These are phyloP conservation scores for Temnothorax unifasciatus DNA, from an alignment of 2,888 invertebrate genomes.

Conservation along the genomic window DNA sequence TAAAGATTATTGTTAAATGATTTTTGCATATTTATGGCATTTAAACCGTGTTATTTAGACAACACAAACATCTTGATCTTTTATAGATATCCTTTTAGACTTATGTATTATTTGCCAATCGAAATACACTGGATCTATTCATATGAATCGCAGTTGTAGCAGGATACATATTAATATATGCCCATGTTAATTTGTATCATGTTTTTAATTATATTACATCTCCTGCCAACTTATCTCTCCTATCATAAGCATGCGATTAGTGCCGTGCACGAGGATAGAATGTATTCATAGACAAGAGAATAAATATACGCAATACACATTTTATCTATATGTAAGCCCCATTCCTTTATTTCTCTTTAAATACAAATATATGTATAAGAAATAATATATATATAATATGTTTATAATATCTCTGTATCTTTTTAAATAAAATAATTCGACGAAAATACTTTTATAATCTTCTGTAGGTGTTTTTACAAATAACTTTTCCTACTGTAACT, in stretches of 20 bases:
- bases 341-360: constrained; percentile 13
- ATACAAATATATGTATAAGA: constrained; percentile 18
- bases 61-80: neutral
- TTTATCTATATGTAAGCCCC: constrained; percentile 39
- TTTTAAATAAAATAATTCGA: constrained; percentile 37
- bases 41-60: constrained; percentile 1
- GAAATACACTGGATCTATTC: neutral
- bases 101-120: constrained; percentile 31
- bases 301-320: constrained; percentile 47
- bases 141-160: neutral
- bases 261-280: constrained; percentile 23
- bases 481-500: neutral
- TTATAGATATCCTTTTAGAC: constrained; percentile 2
- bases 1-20: neutral
- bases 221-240: neutral
- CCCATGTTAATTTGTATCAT: constrained; percentile 56
- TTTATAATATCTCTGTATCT: constrained; percentile 27
- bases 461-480: neutral
- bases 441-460: neutral
- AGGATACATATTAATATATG: constrained; percentile 49
- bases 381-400: neutral
- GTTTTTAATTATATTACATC: constrained; percentile 46
- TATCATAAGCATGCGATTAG: constrained; percentile 13
- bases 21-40: constrained; percentile 27
- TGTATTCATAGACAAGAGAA: constrained; percentile 61